Evolutionary conservation across 2,113 vertebrate genomes (phyloP), one percentile per base, ranked within the genome.

Genomic region (Atrichornis clamosus): DNA sequence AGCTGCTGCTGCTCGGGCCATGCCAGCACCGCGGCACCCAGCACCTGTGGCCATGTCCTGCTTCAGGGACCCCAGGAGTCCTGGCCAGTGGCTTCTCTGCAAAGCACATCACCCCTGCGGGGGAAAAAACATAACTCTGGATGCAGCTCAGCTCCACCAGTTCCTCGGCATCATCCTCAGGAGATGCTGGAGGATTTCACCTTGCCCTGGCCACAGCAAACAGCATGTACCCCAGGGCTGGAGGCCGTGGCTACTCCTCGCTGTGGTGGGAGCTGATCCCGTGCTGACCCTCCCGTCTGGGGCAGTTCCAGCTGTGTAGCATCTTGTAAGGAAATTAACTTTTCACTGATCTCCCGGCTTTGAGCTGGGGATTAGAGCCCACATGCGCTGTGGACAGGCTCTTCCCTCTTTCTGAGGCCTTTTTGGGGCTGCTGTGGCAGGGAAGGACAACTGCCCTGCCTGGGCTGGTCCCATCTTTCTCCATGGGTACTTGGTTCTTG

Each of bases 271-370:
- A 93, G 70, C 62, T 87, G 91, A 80, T 69, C 87, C 60, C 7
- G 1, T 84, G 73, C 72, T 94, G 93, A 93, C 72, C 58, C 75
- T 41, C 22, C 33, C n/a, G 80, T 64, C 70, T 58, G 55, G 89
- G 87, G 83, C 76, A 86, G 50, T 79, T 50, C 88, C 95, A 91
- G 95, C 87, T 93, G 90, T 75, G 88, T 67, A 95, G 81, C 91
- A 75, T 94, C 91, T 83, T 92, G 92, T 92, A 80, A 96, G 67
- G 87, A 96, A 96, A 97, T 96, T 84, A 96, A 96, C 91, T 96
- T 96, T 93, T 47, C 83, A 84, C 74, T 87, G 95, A 96, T 94
- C 79, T 84, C 50, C 47, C 3, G 2, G 93, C 68, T 94, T 70
- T 73, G 52, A 69, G 50, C 28, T 1, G 56, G 47, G 76, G 69